Evolutionary conservation across 2,888 invertebrate species (phyloP).

Genomic region (Iselma pallidipennis): DNA sequence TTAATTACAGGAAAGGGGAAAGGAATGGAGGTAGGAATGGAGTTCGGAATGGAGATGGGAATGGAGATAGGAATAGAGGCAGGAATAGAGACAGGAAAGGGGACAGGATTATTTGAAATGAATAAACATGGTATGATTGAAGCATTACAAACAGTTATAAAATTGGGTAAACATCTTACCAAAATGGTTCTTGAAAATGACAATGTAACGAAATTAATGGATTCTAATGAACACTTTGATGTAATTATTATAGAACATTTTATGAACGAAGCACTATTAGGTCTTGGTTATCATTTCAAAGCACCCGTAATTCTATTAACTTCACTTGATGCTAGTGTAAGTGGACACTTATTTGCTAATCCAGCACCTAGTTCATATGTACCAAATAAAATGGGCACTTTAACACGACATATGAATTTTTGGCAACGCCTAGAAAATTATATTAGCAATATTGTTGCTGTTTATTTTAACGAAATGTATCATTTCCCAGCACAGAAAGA

Average conservation of each 20-base stretch:
- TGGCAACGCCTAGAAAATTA: conserved; percentile 59
- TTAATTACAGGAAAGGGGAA: too few relatives aligned
- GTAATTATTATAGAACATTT: conserved; percentile 44
- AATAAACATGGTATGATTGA: background rate
- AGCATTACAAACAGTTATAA: background rate
- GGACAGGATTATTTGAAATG: conserved; percentile 4
- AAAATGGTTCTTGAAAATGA: conserved; percentile 37
- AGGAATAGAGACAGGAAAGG: too few relatives aligned
- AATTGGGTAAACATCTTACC: conserved; percentile 20
- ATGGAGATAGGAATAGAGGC: too few relatives aligned
- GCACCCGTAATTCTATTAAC: conserved; percentile 36
- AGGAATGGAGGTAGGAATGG: too few relatives aligned
- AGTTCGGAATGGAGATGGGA: too few relatives aligned
- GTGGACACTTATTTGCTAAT: conserved; percentile 37
- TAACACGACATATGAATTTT: conserved; percentile 54
- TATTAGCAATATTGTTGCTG: conserved; percentile 43
- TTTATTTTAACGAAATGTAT: conserved; percentile 25
- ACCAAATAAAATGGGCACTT: conserved; percentile 18
- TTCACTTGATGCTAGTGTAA: conserved; percentile 30
- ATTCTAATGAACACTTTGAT: conserved; percentile 41
- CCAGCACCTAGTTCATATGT: conserved; percentile 34
- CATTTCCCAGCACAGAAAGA: conserved; percentile 31
- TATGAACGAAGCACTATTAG: conserved; percentile 40
- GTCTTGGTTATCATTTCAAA: conserved; percentile 34
- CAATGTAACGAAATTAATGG: conserved; percentile 38